A percentile compares a stretch with the other conserved stretches of the same genome.
Conservation (phyloP, 2,888 invertebrate species). For the Nephrotoma appendiculata region DNA sequence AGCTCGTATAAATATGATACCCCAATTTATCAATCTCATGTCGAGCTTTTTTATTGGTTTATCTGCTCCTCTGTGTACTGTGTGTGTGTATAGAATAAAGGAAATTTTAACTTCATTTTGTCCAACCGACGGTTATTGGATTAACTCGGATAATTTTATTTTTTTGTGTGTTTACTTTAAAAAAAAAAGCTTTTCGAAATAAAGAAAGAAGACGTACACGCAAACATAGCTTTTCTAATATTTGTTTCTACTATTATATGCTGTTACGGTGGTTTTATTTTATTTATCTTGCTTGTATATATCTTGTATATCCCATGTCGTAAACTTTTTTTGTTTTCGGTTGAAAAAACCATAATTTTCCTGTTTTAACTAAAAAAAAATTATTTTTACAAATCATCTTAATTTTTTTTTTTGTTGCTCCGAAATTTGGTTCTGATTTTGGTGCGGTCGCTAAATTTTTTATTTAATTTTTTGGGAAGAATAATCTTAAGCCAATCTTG, state of each 20-base stretch:
- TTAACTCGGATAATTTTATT: background rate
- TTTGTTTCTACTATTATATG: background rate
- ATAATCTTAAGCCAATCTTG: background rate
- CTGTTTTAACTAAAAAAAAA: background rate
- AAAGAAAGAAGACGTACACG: background rate
- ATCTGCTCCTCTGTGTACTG: background rate
- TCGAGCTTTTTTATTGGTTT: background rate
- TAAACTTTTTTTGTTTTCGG: background rate
- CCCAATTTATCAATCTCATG: background rate
- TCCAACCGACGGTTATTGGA: background rate
- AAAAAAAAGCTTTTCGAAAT: background rate
- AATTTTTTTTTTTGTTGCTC: background rate
- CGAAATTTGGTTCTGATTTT: background rate
- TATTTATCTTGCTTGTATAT: background rate
- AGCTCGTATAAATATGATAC: background rate
- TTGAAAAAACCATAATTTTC: background rate
- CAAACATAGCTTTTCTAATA: background rate
- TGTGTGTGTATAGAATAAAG: background rate
- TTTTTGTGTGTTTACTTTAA: background rate
- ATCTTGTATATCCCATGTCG: background rate
- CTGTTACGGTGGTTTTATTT: background rate
- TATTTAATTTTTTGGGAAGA: background rate
- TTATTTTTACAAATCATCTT: background rate
- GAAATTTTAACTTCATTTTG: background rate
- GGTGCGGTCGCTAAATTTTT: background rate